Evolutionary conservation across 2,888 invertebrate genomes (phyloP).

Genomic region (Lottia scabra): DNA sequence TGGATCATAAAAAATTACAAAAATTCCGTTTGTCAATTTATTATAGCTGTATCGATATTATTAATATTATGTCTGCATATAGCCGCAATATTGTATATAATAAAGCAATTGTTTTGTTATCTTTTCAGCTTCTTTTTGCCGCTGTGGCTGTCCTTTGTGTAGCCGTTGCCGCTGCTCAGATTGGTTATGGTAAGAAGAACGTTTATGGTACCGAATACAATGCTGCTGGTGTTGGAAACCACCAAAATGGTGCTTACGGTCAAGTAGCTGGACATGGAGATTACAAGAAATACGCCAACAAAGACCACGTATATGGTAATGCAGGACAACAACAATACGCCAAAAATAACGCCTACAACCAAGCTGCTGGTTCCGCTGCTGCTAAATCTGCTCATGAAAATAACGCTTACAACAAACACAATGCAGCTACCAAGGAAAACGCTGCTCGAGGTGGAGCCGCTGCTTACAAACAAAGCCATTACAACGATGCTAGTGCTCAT

Average conservation of each 20-base stretch:
- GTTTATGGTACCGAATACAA: neutral
- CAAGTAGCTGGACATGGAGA: neutral
- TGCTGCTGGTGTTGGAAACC: neutral
- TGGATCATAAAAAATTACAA: no score
- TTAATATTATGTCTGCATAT: no score
- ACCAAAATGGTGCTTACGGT: neutral
- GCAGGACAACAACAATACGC: neutral
- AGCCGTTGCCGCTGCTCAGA: neutral
- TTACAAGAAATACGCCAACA: neutral
- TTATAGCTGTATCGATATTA: no score
- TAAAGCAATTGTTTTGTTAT: neutral
- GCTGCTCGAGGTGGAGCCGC: neutral
- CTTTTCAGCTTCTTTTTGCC: slow-evolving; percentile 2
- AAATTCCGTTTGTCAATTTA: no score
- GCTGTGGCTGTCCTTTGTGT: neutral
- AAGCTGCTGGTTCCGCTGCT: slow-evolving; percentile 1
- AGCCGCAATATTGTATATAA: no score
- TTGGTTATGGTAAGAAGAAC: neutral
- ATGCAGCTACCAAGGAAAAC: neutral
- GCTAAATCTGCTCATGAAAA: neutral
- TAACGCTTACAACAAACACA: neutral
- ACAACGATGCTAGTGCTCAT: neutral
- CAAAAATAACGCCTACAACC: neutral
- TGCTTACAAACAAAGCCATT: neutral
- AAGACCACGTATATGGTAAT: neutral